phyloP scores from a whole-genome alignment of 2,113 vertebrate genomes.

The Mirza zaza region DNA sequence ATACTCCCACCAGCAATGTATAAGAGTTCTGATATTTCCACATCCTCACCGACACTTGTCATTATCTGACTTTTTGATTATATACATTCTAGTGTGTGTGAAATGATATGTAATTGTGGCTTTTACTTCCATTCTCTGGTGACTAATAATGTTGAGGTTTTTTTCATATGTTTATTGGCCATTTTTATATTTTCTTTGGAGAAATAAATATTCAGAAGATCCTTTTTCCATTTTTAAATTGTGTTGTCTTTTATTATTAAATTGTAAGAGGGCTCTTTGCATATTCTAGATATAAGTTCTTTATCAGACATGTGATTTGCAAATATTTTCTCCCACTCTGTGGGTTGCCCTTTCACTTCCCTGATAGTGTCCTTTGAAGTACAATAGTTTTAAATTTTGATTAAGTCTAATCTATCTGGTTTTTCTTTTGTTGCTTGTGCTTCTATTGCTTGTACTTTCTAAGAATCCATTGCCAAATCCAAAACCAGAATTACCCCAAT shows the following conservation, averaged over 20 bases:
- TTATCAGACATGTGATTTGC: neutral
- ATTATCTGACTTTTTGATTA: neutral
- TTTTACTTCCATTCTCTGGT: conserved; percentile 22
- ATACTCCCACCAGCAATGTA: neutral
- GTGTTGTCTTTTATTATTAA: neutral
- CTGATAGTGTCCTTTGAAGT: neutral
- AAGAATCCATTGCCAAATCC: neutral
- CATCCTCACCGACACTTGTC: neutral
- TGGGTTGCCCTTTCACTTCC: neutral
- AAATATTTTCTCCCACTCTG: conserved; percentile 1
- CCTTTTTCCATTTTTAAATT: neutral
- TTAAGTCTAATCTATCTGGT: neutral
- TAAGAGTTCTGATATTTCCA: neutral
- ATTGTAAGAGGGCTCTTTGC: neutral
- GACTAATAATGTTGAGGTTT: neutral
- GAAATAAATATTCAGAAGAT: neutral
- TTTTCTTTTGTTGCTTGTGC: neutral
- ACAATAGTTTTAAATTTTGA: neutral
- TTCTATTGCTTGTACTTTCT: neutral
- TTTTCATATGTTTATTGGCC: neutral
- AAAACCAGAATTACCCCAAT: neutral
- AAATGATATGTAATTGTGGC: neutral
- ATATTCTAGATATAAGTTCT: neutral
- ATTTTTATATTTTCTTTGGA: neutral
- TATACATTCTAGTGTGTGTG: neutral